Conservation (phyloP, 2,797 vertebrate genomes). For the Tapera naevia region DNA sequence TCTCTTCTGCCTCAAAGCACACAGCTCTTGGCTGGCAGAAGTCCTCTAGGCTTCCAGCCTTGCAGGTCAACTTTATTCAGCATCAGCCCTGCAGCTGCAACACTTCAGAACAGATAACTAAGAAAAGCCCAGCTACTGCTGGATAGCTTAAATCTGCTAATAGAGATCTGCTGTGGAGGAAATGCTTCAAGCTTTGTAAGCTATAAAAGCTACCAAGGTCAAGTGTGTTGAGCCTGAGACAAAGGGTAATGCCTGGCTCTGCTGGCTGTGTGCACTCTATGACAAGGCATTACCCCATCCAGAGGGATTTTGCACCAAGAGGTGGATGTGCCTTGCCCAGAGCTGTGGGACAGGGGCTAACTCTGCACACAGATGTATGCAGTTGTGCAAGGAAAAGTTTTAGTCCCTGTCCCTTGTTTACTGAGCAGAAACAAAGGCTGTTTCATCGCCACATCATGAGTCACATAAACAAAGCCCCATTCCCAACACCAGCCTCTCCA, state of each 20-base stretch:
- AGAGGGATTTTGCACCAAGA: neutral
- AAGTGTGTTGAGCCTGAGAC: neutral
- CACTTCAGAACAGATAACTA: neutral
- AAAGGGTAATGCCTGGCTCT: neutral
- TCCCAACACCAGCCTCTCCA: neutral
- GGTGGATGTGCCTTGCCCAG: too few relatives aligned
- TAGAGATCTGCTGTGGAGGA: neutral
- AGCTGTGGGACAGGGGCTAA: neutral
- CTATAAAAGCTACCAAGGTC: neutral
- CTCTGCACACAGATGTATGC: neutral
- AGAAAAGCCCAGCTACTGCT: neutral
- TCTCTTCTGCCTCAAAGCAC: neutral
- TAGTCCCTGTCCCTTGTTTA: neutral
- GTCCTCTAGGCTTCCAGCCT: neutral
- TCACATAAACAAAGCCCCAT: neutral
- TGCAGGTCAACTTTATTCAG: neutral
- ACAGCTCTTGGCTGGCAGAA: neutral
- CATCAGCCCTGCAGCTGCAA: neutral
- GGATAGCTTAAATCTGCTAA: neutral
- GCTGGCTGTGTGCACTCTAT: neutral
- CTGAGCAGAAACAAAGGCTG: neutral
- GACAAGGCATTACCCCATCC: neutral
- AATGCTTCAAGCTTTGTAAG: neutral
- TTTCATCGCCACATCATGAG: neutral
- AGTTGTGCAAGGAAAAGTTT: neutral